These are phyloP conservation scores for Drosophila quinaria DNA, from an alignment of 2,888 invertebrate species.

Conservation along the genomic window DNA sequence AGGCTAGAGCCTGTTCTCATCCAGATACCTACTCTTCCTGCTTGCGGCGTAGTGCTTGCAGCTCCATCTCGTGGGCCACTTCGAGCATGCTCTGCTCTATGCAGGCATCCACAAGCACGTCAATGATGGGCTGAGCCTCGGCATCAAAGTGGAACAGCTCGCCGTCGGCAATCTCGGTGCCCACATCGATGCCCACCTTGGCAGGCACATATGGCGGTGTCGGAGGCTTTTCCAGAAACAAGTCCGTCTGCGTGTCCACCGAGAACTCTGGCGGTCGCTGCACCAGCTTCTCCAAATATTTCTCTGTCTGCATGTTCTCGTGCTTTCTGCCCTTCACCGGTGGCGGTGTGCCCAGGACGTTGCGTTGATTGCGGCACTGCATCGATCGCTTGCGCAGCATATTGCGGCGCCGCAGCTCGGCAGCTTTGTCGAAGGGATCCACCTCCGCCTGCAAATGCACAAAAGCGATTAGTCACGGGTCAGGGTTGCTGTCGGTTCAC, in stretches of 20 bases:
- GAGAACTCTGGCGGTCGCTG: constrained; percentile 92
- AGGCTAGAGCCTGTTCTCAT: not conserved
- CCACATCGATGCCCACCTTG: constrained; percentile 92
- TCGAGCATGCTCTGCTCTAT: constrained; percentile 95
- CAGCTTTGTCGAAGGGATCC: constrained; percentile 85
- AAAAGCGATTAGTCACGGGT: constrained; percentile 50
- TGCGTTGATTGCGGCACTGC: constrained; percentile 87
- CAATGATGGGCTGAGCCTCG: constrained; percentile 95
- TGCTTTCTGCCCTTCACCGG: constrained; percentile 92
- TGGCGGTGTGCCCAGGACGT: constrained; percentile 86
- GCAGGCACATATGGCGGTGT: constrained; percentile 92
- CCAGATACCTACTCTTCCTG: constrained; percentile 86
- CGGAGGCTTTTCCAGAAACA: constrained; percentile 93
- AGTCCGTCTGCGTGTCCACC: constrained; percentile 94
- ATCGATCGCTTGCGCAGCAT: constrained; percentile 89
- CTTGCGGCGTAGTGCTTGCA: constrained; percentile 92
- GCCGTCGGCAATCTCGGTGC: constrained; percentile 95
- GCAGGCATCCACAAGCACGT: constrained; percentile 95
- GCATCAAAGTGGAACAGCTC: constrained; percentile 97
- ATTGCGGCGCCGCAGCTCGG: constrained; percentile 89
- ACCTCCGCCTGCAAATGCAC: constrained; percentile 84
- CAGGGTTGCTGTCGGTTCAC: constrained; percentile 48
- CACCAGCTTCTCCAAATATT: constrained; percentile 94
- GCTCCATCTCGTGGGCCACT: constrained; percentile 96
- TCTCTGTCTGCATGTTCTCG: constrained; percentile 95